Base-by-base conservation (phyloP, 2,888 invertebrate genomes). In the Xylocampa areola region DNA sequence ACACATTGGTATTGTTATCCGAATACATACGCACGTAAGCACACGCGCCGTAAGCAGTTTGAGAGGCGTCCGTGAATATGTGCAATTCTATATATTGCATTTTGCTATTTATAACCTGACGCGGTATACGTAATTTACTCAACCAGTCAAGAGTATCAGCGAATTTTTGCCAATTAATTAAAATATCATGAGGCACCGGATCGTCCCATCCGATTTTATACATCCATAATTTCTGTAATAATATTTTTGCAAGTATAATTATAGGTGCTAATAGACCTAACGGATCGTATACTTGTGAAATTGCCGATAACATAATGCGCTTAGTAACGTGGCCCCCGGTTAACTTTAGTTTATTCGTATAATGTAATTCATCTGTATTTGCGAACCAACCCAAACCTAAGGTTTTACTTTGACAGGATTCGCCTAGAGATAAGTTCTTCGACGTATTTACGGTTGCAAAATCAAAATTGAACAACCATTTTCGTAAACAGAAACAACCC, bases 41-140 rank as follows among this genome's bases (percentile, higher is more conserved):
- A n/a, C 67, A 68, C 4, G 69, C 66, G n/a, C 69, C 71, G 36
- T 68, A 73, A 5, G 72, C 77, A 6, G 32, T 14, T 23, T 69
- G 49, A 0, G 65, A 65, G 1, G 76, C 72, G 43, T 76, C 77
- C 0, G 63, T 49, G 50, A 79, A 77, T 6, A 45, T 50, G 27
- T 57, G 54, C 4, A 54, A 16, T 17, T 54, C 54, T 11, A 6
- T 35, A 5, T 29, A n/a, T n/a, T 29, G 10, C n/a, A 11, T 33
- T 3, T 21, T 29, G 10, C 33, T 14, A 14, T 23, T 5, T 2
- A 23, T 33, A 3, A 53, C 47, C 7, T 37, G 17, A 11, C 49
- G 49, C 2, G 13, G 49, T 1, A 49, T 8, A 11, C 21, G 19
- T 30, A 49, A 32, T 10, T 13, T 21, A 0, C 27, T 7, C 19